phyloP scores from a whole-genome alignment of 2,797 vertebrate species.

The Sternarchorhynchus goeldii region DNA sequence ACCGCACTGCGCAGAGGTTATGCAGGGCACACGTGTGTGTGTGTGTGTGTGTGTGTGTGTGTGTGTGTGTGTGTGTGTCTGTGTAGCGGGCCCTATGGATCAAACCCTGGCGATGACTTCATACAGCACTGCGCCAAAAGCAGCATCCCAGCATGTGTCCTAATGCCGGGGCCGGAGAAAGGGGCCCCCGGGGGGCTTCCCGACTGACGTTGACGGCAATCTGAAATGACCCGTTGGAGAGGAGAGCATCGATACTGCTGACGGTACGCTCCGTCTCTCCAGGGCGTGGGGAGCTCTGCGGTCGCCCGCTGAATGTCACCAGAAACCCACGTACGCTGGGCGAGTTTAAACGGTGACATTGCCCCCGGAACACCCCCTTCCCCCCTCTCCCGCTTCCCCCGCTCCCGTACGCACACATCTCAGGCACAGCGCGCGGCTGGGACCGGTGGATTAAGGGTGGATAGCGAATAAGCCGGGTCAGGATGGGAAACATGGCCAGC shows the following conservation, averaged over 20 bases:
- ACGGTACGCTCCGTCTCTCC: slow-evolving; percentile 23
- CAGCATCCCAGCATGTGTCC: slow-evolving; percentile 16
- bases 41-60: slow-evolving; percentile 30
- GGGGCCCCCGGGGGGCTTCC: slow-evolving; percentile 10
- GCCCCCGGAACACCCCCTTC: not conserved
- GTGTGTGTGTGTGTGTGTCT: slow-evolving; percentile 27
- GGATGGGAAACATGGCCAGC: not conserved
- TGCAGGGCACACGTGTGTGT: slow-evolving; percentile 13
- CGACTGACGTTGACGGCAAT: slow-evolving; percentile 47
- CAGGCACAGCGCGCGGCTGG: slow-evolving; percentile 22
- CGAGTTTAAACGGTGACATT: not conserved
- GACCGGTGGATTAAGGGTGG: not conserved
- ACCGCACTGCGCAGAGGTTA: slow-evolving; percentile 54
- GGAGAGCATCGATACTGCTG: slow-evolving; percentile 13
- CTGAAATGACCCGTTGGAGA: slow-evolving; percentile 47
- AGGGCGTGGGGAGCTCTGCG: slow-evolving; percentile 47
- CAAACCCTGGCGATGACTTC: slow-evolving; percentile 47
- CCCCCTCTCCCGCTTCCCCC: not conserved
- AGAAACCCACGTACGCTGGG: slow-evolving; percentile 6
- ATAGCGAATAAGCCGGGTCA: slow-evolving; percentile 5
- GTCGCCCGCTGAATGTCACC: slow-evolving; percentile 19
- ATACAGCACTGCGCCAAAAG: slow-evolving; percentile 46
- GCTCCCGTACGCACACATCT: slow-evolving; percentile 2
- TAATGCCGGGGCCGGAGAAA: not conserved
- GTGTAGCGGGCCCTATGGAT: slow-evolving; percentile 5